Evolutionary conservation across 2,113 vertebrate genomes (phyloP).

Genomic region (Boulengeromyrus knoepffleri): DNA sequence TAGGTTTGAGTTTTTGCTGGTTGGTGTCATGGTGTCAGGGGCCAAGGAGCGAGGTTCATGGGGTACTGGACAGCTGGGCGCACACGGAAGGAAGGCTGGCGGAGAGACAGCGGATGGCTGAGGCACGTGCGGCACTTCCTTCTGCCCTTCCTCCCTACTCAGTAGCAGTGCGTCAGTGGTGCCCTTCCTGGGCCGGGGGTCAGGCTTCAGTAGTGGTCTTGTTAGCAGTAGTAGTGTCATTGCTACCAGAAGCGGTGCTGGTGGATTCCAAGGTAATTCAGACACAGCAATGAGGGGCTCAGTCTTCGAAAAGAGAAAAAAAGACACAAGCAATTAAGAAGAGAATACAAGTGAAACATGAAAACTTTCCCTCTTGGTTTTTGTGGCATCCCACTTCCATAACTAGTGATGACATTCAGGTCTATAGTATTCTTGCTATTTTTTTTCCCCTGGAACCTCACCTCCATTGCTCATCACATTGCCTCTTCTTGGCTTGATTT

Average conservation of each 20-base stretch:
- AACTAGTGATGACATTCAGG: neutral
- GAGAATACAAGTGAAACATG: neutral
- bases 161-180: slow-evolving; percentile 22
- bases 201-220: slow-evolving; percentile 53
- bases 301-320: slow-evolving; percentile 23
- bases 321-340: neutral
- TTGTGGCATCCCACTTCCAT: neutral
- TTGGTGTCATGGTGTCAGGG: neutral
- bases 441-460: slow-evolving; percentile 8
- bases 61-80: slow-evolving; percentile 7
- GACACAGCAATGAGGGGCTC: slow-evolving; percentile 31
- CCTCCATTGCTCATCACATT: slow-evolving; percentile 40
- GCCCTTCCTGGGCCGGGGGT: slow-evolving; percentile 24
- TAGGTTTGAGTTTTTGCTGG: neutral
- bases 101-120: slow-evolving; percentile 45
- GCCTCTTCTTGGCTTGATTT: slow-evolving; percentile 39
- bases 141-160: slow-evolving; percentile 23
- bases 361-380: neutral
- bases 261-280: slow-evolving; percentile 34
- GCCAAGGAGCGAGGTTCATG: neutral
- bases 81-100: neutral
- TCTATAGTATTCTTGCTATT: neutral
- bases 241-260: slow-evolving; percentile 33
- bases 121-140: slow-evolving; percentile 52
- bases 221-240: slow-evolving; percentile 38